Conservation (phyloP, 2,113 vertebrate species). For the Seriola rivoliana region DNA sequence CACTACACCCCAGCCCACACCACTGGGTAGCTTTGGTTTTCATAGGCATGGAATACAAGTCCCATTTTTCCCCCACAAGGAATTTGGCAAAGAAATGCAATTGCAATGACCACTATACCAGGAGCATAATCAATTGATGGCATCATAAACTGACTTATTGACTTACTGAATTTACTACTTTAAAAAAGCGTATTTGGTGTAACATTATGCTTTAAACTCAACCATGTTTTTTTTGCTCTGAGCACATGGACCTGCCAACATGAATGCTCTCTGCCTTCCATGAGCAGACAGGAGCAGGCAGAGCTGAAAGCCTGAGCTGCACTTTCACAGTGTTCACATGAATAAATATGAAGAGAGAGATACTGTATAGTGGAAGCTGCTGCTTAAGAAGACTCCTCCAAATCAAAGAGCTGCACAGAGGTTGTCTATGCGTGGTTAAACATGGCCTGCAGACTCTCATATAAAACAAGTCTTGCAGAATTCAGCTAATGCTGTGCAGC, state of each 20-base stretch:
- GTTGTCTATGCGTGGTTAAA: slow-evolving; percentile 46
- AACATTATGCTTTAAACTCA: background rate
- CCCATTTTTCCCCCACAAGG: background rate
- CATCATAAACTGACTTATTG: background rate
- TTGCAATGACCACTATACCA: background rate
- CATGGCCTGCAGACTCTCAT: slow-evolving; percentile 22
- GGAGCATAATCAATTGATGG: background rate
- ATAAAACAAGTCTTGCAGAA: slow-evolving; percentile 19
- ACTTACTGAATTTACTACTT: background rate
- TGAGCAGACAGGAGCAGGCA: slow-evolving; percentile 2
- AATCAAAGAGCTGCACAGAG: slow-evolving; percentile 30
- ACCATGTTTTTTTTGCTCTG: background rate
- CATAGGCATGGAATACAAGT: too few species aligned
- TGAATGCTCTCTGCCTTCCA: background rate
- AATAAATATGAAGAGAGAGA: slow-evolving; percentile 46
- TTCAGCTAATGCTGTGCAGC: slow-evolving; percentile 33
- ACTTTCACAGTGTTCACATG: slow-evolving; percentile 37
- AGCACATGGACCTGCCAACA: slow-evolving; percentile 10
- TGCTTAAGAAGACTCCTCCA: slow-evolving; percentile 23
- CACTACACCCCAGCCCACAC: too few species aligned
- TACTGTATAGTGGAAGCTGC: slow-evolving; percentile 4
- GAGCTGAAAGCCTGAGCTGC: slow-evolving; percentile 38
- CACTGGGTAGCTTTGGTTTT: too few species aligned
- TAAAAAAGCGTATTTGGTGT: background rate
- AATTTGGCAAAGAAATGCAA: background rate